Conservation (phyloP, 92 coral and sea anemone genomes). For the Pocillopora meandrina region DNA sequence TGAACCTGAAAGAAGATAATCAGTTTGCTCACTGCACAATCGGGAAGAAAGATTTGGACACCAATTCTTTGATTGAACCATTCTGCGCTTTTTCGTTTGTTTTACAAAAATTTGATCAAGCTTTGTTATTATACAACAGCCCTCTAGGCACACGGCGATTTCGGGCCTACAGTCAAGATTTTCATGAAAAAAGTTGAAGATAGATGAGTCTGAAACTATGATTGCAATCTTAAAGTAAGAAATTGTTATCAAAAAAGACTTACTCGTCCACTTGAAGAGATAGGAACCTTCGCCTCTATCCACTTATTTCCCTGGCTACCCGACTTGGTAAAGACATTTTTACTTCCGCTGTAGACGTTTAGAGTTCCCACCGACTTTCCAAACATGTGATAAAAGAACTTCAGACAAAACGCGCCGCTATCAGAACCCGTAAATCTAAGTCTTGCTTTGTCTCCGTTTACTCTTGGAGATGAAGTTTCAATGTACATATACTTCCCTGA, state of each 20-base stretch:
- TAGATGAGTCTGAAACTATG: neutral
- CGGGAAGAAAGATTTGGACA: neutral
- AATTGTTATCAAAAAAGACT: neutral
- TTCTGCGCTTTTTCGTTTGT: too few relatives aligned
- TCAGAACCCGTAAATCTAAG: constrained; percentile 15
- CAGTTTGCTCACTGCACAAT: neutral
- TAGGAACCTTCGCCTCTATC: constrained; percentile 21
- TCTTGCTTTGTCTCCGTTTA: constrained; percentile 31
- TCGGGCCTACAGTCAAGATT: too few relatives aligned
- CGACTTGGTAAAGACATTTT: neutral
- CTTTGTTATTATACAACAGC: too few relatives aligned
- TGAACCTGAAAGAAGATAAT: constrained; percentile 12
- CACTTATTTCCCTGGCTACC: constrained; percentile 45
- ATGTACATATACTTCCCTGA: constrained; percentile 46
- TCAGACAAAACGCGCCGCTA: constrained; percentile 41
- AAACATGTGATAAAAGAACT: constrained; percentile 63
- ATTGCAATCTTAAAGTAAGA: neutral
- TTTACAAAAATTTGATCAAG: too few relatives aligned
- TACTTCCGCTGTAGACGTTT: constrained; percentile 41
- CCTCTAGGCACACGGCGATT: too few relatives aligned
- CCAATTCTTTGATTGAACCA: neutral
- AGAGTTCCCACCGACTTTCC: constrained; percentile 39
- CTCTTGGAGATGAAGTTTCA: constrained; percentile 49
- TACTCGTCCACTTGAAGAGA: constrained; percentile 10
- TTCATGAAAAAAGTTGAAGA: neutral